Conservation (phyloP, 2,113 vertebrate genomes). For the Hypanus sabinus region DNA sequence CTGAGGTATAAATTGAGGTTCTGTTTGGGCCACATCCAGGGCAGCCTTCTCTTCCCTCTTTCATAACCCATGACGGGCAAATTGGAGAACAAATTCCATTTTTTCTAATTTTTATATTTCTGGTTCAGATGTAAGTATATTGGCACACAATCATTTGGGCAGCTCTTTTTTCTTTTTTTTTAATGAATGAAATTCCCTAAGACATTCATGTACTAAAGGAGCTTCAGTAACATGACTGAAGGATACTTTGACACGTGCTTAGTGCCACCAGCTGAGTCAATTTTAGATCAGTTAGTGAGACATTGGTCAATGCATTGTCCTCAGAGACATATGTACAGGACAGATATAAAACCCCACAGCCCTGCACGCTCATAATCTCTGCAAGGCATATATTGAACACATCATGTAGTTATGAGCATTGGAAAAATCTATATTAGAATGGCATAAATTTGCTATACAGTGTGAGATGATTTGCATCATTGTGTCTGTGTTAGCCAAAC, state of each 20-base stretch:
- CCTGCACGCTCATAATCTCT: not conserved
- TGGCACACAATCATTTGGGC: too few relatives aligned
- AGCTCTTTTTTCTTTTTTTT: not conserved
- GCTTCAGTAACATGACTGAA: not conserved
- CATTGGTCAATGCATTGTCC: not conserved
- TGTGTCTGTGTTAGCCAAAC: too few relatives aligned
- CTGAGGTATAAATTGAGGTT: too few relatives aligned
- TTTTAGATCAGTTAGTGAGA: not conserved
- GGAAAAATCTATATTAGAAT: not conserved
- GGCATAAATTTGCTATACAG: too few relatives aligned
- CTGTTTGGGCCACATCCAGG: too few relatives aligned
- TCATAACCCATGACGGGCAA: too few relatives aligned
- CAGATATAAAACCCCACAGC: not conserved
- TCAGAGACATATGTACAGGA: not conserved
- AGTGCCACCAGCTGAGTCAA: not conserved
- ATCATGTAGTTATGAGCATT: not conserved
- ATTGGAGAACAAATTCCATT: too few relatives aligned
- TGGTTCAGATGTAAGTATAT: too few relatives aligned
- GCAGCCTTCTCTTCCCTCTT: too few relatives aligned
- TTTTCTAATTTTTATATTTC: too few relatives aligned
- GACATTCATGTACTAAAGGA: not conserved
- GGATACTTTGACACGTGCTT: not conserved
- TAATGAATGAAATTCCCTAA: not conserved
- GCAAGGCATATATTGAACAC: not conserved
- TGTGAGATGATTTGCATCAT: too few relatives aligned